Percentiles rank a stretch among this genome's conserved stretches.
phyloP scores from a whole-genome alignment of 2,888 invertebrate genomes.

The Lingula anatina region DNA sequence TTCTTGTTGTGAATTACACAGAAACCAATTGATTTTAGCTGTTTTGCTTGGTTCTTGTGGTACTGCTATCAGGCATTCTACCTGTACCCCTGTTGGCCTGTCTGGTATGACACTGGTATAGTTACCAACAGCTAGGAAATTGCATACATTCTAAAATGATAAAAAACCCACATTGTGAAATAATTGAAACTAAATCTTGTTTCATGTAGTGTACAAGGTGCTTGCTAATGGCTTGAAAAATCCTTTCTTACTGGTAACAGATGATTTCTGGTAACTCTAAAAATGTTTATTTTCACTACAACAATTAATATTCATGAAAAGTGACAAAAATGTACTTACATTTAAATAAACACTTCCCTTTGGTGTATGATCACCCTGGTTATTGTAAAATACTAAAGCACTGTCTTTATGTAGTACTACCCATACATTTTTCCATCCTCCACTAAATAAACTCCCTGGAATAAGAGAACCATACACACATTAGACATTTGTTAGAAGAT shows the following conservation, averaged over 20 bases:
- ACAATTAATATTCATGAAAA: background rate
- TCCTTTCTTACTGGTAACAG: background rate
- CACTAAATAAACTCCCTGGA: conserved; percentile 74
- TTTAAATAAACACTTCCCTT: conserved; percentile 62
- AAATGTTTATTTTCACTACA: no score
- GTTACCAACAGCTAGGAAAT: conserved; percentile 74
- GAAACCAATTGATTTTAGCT: conserved; percentile 74
- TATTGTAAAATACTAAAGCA: conserved; percentile 82
- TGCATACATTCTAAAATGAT: conserved; percentile 43
- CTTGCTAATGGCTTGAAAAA: no score
- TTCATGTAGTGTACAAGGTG: no score
- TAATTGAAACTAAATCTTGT: no score
- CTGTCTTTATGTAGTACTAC: conserved; percentile 79
- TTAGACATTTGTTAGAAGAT: no score
- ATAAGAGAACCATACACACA: conserved; percentile 16
- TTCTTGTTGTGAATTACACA: conserved; percentile 72
- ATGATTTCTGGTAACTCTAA: background rate
- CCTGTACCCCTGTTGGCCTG: conserved; percentile 65
- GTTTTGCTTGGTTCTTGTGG: conserved; percentile 63
- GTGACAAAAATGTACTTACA: conserved; percentile 17
- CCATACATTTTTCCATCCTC: conserved; percentile 80
- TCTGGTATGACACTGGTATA: conserved; percentile 75
- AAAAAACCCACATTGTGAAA: background rate
- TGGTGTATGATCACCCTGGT: conserved; percentile 56
- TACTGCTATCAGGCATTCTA: conserved; percentile 72